Conservation (phyloP, 2,113 vertebrate species). For the Dromiciops gliroides region DNA sequence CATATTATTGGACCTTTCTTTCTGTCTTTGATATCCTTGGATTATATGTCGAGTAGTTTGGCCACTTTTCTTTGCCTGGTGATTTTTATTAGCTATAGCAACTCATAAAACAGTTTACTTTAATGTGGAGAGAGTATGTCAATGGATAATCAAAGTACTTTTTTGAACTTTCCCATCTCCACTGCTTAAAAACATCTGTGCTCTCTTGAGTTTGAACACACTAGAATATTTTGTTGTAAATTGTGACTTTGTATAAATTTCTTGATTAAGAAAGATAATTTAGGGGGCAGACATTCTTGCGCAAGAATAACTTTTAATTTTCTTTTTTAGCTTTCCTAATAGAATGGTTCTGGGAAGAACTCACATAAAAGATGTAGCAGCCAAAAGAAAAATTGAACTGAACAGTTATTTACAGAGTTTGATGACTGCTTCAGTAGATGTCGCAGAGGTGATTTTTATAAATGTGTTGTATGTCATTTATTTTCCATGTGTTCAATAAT, state of each 20-base stretch:
- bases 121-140: background rate
- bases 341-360: slow-evolving; percentile 97
- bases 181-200: slow-evolving; percentile 30
- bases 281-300: slow-evolving; percentile 48
- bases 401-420: slow-evolving; percentile 96
- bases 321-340: slow-evolving; percentile 90
- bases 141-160: slow-evolving; percentile 24
- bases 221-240: background rate
- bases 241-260: slow-evolving; percentile 26
- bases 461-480: slow-evolving; percentile 21
- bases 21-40: background rate
- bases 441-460: slow-evolving; percentile 90
- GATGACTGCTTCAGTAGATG: slow-evolving; percentile 93
- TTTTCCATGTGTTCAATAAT: background rate
- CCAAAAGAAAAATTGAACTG: slow-evolving; percentile 96
- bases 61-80: background rate
- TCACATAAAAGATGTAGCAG: slow-evolving; percentile 97
- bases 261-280: slow-evolving; percentile 15
- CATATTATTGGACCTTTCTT: background rate
- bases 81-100: background rate
- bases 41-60: background rate
- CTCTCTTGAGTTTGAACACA: background rate
- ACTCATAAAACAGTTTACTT: background rate
- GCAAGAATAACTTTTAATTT: background rate
- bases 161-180: slow-evolving; percentile 17